Evolutionary conservation across 2,797 vertebrate genomes (phyloP).

Genomic region (Premnoplex brunnescens): DNA sequence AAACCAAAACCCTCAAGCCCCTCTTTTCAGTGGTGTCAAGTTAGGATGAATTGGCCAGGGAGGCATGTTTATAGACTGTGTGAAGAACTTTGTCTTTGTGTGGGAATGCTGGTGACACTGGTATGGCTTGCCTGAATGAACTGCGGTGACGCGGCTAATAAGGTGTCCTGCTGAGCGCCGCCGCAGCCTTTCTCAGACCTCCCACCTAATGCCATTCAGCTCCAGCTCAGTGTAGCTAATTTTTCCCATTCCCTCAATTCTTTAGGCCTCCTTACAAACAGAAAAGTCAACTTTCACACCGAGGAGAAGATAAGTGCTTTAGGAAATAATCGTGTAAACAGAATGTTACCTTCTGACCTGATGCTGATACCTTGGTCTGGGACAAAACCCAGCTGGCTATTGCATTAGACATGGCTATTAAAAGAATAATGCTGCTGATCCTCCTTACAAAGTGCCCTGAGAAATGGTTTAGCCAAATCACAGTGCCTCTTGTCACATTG

Average conservation of each 20-base stretch:
- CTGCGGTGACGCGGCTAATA: conserved; percentile 87
- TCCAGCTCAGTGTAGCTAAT: conserved; percentile 90
- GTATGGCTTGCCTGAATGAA: conserved; percentile 90
- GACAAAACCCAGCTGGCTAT: conserved; percentile 86
- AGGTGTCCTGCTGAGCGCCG: conserved; percentile 77
- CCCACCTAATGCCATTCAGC: conserved; percentile 88
- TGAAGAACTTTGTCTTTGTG: conserved; percentile 92
- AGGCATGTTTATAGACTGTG: conserved; percentile 94
- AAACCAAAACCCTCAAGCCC: background rate
- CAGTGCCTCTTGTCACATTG: conserved; percentile 74
- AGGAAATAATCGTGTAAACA: conserved; percentile 94
- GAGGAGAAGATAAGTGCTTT: conserved; percentile 88
- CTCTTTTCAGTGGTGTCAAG: conserved; percentile 81
- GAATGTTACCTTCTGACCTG: conserved; percentile 96
- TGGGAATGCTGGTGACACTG: conserved; percentile 88
- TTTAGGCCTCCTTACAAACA: conserved; percentile 79
- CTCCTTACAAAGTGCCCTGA: conserved; percentile 73
- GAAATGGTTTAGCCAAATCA: conserved; percentile 77
- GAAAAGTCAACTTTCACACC: conserved; percentile 90
- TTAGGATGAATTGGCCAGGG: conserved; percentile 84
- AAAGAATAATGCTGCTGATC: conserved; percentile 85
- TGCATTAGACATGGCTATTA: conserved; percentile 94
- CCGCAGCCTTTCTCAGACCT: conserved; percentile 77
- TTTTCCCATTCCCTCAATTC: conserved; percentile 83
- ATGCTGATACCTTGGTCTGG: conserved; percentile 85